Conservation (phyloP, 2,113 vertebrate genomes). For the Poeciliopsis turrubarensis region DNA sequence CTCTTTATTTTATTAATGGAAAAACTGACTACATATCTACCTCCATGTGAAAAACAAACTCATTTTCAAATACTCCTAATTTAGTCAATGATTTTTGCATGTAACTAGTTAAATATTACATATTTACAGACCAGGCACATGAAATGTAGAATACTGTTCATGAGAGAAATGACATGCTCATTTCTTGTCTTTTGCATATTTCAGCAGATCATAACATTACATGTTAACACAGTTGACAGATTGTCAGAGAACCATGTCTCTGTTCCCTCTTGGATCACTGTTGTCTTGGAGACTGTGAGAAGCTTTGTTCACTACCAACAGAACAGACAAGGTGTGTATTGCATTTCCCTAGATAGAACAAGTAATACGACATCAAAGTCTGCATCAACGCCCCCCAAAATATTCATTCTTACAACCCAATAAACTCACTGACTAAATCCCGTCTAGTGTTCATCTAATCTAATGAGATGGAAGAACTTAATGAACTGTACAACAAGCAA, state of each 20-base stretch:
- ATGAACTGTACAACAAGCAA: too few species aligned
- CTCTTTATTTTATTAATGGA: not conserved
- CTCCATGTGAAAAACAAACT: too few species aligned
- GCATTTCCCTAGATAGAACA: not conserved
- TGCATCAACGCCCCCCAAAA: not conserved
- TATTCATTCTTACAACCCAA: too few species aligned
- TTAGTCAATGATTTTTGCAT: not conserved
- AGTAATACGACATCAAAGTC: not conserved
- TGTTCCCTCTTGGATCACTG: not conserved
- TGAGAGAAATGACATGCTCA: not conserved
- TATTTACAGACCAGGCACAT: not conserved
- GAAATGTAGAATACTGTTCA: not conserved
- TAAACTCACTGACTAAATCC: too few species aligned
- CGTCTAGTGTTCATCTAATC: too few species aligned
- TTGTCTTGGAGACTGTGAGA: constrained; percentile 2
- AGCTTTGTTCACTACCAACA: not conserved
- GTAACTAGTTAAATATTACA: not conserved
- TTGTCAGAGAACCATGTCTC: not conserved
- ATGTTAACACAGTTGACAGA: not conserved
- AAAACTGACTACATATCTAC: too few species aligned
- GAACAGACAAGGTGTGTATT: not conserved
- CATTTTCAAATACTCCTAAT: too few species aligned
- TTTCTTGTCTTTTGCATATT: not conserved
- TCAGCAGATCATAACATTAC: not conserved
- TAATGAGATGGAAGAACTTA: too few species aligned